These are phyloP conservation scores for Tetragonisca angustula DNA, from an alignment of 2,888 invertebrate genomes.

Conservation along the genomic window DNA sequence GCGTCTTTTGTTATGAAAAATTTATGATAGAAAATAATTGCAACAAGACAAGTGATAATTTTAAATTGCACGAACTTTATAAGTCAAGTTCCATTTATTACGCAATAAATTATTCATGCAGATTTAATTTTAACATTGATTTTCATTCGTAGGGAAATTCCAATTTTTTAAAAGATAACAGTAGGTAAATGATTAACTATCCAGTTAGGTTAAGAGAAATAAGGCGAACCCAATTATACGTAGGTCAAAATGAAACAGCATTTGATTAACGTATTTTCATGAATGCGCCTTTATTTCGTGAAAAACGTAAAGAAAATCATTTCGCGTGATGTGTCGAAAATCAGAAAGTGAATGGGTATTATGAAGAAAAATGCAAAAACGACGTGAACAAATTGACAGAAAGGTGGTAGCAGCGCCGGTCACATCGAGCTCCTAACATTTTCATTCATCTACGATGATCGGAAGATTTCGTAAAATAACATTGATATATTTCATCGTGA, in stretches of 20 bases:
- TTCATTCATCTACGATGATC: constrained; percentile 2
- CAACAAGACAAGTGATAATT: constrained; percentile 5
- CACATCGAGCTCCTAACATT: constrained; percentile 32
- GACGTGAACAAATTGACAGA: constrained; percentile 54
- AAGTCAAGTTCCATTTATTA: constrained; percentile 7
- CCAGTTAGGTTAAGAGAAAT: constrained; percentile 68
- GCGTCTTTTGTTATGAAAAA: background rate
- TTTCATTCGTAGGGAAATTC: constrained; percentile 12
- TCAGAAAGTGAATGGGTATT: background rate
- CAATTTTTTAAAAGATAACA: background rate
- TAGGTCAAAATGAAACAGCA: background rate
- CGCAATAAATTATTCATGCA: background rate
- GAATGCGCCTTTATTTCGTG: background rate
- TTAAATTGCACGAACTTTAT: background rate
- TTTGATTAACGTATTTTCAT: background rate
- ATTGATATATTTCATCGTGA: constrained; percentile 4
- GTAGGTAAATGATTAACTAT: constrained; percentile 10
- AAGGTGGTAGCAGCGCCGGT: constrained; percentile 62
- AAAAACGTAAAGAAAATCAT: background rate
- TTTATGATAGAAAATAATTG: background rate
- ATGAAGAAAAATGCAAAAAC: constrained; percentile 32
- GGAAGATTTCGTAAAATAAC: background rate
- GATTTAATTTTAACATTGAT: background rate
- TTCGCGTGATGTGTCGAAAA: background rate
- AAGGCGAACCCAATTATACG: constrained; percentile 29